Conservation (phyloP, 1,140 invertebrate genomes). For the Gyrodactylus bullatarudis region DNA sequence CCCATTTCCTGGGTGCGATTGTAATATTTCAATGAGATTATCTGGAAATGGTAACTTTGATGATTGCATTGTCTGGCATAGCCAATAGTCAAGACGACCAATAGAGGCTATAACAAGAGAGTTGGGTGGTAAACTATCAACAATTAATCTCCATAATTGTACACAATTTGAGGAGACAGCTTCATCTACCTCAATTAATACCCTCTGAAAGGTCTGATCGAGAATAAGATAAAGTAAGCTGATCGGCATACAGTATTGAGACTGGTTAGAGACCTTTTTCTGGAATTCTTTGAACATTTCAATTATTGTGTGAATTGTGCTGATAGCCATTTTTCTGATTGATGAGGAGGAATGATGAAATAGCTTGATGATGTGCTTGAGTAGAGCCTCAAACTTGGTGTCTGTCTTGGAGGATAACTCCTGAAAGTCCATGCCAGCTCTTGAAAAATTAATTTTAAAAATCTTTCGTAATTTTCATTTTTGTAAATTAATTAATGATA, state of each 20-base stretch:
- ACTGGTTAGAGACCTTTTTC: background rate
- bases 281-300: background rate
- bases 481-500: background rate
- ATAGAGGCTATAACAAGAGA: background rate
- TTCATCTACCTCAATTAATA: background rate
- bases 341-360: background rate
- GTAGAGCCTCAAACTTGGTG: background rate
- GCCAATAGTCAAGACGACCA: background rate
- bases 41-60: background rate
- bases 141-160: background rate
- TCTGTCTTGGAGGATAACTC: background rate
- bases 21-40: background rate
- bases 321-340: background rate
- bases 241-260: background rate
- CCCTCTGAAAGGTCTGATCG: background rate
- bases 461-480: background rate
- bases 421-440: background rate
- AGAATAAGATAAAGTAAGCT: background rate
- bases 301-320: background rate
- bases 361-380: background rate
- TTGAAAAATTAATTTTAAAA: background rate
- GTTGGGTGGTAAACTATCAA: background rate
- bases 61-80: background rate
- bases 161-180: background rate
- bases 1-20: background rate